Base-by-base conservation (phyloP, 64 coral and sea anemone species). In the Stichodactyla mertensii region DNA sequence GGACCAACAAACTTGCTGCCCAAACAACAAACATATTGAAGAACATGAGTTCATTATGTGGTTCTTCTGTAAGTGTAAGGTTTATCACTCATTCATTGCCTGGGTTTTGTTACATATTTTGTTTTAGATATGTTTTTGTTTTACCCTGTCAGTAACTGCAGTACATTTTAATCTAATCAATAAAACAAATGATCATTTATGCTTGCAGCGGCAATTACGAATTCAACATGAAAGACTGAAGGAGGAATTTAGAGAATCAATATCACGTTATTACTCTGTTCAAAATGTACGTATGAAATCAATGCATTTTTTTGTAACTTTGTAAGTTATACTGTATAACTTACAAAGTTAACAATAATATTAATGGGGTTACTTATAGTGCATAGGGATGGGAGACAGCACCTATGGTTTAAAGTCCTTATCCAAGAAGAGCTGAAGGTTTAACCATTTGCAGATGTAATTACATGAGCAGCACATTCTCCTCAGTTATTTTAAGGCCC, bases 191-290 rank as follows among this genome's bases (percentile, higher is more conserved):
- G 13, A 71, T n/a, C 22, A n/a, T 80, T 77, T 80, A 16, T 60
- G 16, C 2, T 58, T 83, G 64, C 74, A 93, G 94, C 91, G 94
- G 23, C 94, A 96, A 56, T 85, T 90, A 51, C 57, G 94, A 86
- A 79, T 96, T 28, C 94, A 96, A 61, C 94, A 96, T 77, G 94
- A 96, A 77, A 81, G 88, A 10, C 77, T 96, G 6, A 96, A 96
- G 86, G 91, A 87, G n/a, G 94, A 96, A 24, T 96, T 96, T 26
- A 80, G 94, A 85, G 94, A 96, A 28, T 89, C 94, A 27, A 54
- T 96, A 61, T 96, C 94, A 5, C 78, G 88, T 28, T 96, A 96
- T 80, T 96, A 90, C 85, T 93, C 94, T 71, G 79, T 89, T 28
- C 94, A 96, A 82, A 96, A 96, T 85, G 94, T 96, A 88, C 88